phyloP scores from a whole-genome alignment of 2,888 invertebrate species.

The Adelognathus sp. region DNA sequence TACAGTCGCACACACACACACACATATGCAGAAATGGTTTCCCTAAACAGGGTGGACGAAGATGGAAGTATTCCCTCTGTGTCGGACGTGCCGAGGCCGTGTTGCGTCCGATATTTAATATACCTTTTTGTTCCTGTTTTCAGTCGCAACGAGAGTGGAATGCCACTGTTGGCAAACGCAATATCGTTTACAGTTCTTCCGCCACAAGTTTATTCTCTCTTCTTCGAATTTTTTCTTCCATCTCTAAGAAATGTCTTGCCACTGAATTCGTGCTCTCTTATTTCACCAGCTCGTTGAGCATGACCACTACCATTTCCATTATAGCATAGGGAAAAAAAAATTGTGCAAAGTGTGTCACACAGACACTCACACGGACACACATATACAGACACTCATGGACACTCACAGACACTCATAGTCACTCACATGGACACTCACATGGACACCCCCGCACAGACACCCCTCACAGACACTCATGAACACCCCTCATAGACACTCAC shows the following conservation, averaged over 20 bases:
- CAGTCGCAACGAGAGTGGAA: conserved; percentile 9
- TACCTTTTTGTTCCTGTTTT: conserved; percentile 33
- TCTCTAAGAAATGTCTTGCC: background rate
- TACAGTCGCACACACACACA: conserved; percentile 6
- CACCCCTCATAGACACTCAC: too few species aligned
- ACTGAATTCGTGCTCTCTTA: background rate
- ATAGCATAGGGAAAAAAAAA: too few species aligned
- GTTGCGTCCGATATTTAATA: conserved; percentile 43
- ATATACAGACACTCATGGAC: too few species aligned
- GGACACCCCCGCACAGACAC: too few species aligned
- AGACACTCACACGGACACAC: too few species aligned
- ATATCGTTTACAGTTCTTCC: background rate
- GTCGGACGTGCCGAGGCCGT: conserved; percentile 23
- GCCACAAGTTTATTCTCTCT: background rate
- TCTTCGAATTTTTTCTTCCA: background rate
- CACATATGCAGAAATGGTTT: conserved; percentile 23
- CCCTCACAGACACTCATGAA: too few species aligned
- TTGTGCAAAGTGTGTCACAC: too few species aligned
- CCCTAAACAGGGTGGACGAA: conserved; percentile 14
- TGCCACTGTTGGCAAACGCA: background rate
- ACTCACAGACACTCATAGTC: too few species aligned
- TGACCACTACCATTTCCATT: too few species aligned
- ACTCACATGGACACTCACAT: too few species aligned
- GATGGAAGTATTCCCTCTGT: conserved; percentile 19
- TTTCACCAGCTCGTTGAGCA: background rate